Base-by-base conservation (phyloP, 2,797 vertebrate species). In the Onychomys leucogaster region DNA sequence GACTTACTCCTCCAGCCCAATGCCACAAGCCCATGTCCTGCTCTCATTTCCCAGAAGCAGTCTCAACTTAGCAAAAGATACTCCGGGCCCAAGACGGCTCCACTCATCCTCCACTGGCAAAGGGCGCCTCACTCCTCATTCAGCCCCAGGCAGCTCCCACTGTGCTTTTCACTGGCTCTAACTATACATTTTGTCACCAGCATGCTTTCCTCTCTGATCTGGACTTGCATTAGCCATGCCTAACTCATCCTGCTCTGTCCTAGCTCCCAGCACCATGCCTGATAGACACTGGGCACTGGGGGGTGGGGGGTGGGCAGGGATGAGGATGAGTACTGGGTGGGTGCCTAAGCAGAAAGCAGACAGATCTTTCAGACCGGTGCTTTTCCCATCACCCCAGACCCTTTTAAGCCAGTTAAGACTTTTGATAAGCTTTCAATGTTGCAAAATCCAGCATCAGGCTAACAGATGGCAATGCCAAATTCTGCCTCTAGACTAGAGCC, bases 391-490 rank as follows among this genome's bases (percentile, higher is more conserved):
- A 93, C 1, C 77, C 27, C 23, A 82, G 85, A 27, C 37, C 57
- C 57, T 95, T 96, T 81, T 61, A 78, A 92, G 43, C 71, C 84
- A 86, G 25, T 80, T 92, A 87, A 92, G 32, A 88, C 89, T 96
- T 92, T n/a, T 85, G 95, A 86, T 95, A 90, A 82, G 49, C 82
- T 84, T 92, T 73, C 73, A 76, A 76, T 80, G 65, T 75, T 61
- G 27, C 55, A 80, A 94, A 96, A 95, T 76, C 78, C 67, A 94
- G 61, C 16, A 27, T 32, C 71, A 93, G 76, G 71, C 80, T 82
- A 94, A 95, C 46, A 95, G 89, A 96, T 81, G 55, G 93, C 23
- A 85, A 86, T 76, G 85, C 46, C 86, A 94, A 96, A 77, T 94
- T 94, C 88, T 92, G 52, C 63, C 88, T 94, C 55, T 71, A 91